Evolutionary conservation across 2,888 invertebrate genomes (phyloP), one percentile per base, ranked within the genome.

Genomic region (Invenusta paracnida): DNA sequence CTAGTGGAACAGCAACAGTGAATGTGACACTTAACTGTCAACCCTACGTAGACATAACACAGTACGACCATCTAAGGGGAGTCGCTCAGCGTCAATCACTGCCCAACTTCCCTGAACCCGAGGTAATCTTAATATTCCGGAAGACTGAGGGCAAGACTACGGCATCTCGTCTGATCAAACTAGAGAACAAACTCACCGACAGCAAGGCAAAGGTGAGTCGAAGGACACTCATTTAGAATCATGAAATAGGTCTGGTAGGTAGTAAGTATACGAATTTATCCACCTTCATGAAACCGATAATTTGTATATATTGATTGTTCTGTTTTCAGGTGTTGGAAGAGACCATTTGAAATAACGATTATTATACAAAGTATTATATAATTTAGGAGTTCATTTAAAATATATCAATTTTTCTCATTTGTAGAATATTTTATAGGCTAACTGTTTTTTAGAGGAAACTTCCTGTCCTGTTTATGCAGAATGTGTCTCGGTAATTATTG

Each of bases 41-140:
- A 28, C 85, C 85, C n/a, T 85, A 66, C n/a, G 95, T 95, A 0
- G 96, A 96, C 92, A 95, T 94, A 90, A 96, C 96, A 0, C 95
- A 95, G 91, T 96, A 95, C 92, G 96, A 96, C 91, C 95, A 95
- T 91, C 92, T 96, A 87, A 94, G 95, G 84, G 96, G 96, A 25
- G 94, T 96, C 48, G 94, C 95, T n/a, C 94, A 95, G 89, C 93
- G 96, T 87, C 94, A 95, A 89, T 94, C 94, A 90, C 95, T 96
- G 92, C 95, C 95, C 0, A 93, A 94, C 90, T 94, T 95, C 88
- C 95, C 95, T 86, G 96, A 96, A 92, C 95, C 96, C 87, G 91
- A 91, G 86, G 91, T 91, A 0, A 91, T 91, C 5, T 89, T 90
- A 86, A 90, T 91, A 48, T 91, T 91, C 86, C 87, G 89, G 29